Evolutionary conservation across 2,888 invertebrate species (phyloP).

Genomic region (Brachypalpus laphriformis): DNA sequence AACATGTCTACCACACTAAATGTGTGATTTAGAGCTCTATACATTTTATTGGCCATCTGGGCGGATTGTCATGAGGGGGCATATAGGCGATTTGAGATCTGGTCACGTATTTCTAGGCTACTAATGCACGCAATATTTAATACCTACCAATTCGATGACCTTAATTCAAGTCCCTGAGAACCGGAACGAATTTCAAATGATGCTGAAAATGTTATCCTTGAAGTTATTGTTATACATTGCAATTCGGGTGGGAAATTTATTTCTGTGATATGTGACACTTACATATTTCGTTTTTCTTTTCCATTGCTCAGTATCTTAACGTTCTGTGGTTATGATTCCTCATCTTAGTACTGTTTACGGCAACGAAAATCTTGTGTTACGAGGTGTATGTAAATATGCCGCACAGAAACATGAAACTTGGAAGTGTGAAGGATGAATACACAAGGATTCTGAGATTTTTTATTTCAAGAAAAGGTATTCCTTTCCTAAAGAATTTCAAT

Average conservation of each 20-base stretch:
- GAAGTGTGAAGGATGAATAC: background rate
- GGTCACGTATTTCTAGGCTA: constrained; percentile 45
- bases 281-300: background rate
- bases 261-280: background rate
- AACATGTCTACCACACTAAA: constrained; percentile 3
- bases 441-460: background rate
- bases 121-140: constrained; percentile 31
- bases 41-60: constrained; percentile 42
- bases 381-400: background rate
- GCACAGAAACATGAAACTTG: background rate
- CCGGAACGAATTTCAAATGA: background rate
- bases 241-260: background rate
- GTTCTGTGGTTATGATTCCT: background rate
- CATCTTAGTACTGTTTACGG: background rate
- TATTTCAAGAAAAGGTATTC: background rate
- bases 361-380: background rate
- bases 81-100: constrained; percentile 25
- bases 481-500: background rate
- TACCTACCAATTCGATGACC: background rate
- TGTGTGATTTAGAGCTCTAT: constrained; percentile 21
- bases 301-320: background rate
- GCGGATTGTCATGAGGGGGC: background rate
- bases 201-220: background rate
- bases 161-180: background rate
- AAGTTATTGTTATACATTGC: background rate